Evolutionary conservation across 2,888 invertebrate species (phyloP).

Genomic region (Metopia argyrocephala): DNA sequence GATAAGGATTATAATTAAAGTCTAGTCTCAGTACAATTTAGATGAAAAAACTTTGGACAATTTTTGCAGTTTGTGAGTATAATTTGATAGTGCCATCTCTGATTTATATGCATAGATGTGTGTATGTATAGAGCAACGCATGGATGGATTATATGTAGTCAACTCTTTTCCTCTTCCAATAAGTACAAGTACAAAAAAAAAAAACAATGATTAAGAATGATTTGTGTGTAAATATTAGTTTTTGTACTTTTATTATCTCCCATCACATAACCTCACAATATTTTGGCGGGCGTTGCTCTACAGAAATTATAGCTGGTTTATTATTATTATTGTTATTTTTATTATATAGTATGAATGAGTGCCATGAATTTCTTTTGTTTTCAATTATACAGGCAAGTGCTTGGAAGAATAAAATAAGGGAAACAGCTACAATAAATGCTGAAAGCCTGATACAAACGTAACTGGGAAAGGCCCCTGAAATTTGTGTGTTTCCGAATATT

Average conservation of each 20-base stretch:
- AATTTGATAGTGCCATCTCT: too few species aligned
- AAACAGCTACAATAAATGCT: constrained; percentile 52
- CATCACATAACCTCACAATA: constrained; percentile 70
- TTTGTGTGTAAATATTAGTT: constrained; percentile 44
- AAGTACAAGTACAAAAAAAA: not conserved
- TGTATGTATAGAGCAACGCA: too few species aligned
- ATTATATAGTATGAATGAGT: not conserved
- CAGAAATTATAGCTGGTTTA: constrained; percentile 59
- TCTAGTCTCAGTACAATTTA: too few species aligned
- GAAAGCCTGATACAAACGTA: constrained; percentile 72
- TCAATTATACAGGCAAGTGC: not conserved
- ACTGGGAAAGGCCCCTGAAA: constrained; percentile 75
- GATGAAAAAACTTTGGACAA: too few species aligned
- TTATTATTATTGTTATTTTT: not conserved
- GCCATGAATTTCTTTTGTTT: not conserved
- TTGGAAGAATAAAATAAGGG: too few species aligned
- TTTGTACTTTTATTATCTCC: constrained; percentile 68
- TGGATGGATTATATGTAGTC: too few species aligned
- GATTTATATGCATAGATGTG: too few species aligned
- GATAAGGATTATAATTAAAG: too few species aligned
- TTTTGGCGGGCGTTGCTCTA: constrained; percentile 69
- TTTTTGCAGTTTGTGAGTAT: too few species aligned
- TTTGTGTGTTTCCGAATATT: constrained; percentile 61
- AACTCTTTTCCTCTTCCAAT: constrained; percentile 23
- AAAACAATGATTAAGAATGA: not conserved